These are phyloP conservation scores for Urocitellus parryii DNA, from an alignment of 2,113 vertebrate species.

Conservation along the genomic window DNA sequence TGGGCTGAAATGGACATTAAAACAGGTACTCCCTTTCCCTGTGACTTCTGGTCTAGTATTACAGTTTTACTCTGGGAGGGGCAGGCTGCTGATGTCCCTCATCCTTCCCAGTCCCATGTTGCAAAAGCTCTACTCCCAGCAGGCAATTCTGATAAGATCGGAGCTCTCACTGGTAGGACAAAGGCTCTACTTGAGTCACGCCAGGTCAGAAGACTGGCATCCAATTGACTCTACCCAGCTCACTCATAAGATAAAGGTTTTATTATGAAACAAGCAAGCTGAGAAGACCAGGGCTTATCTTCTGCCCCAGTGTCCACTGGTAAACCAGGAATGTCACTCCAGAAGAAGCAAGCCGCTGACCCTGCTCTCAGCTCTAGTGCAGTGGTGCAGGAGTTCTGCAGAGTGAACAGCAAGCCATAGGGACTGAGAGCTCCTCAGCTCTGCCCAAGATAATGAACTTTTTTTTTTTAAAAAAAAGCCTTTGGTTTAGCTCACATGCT, in stretches of 20 bases:
- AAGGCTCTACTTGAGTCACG: background rate
- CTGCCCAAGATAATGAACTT: background rate
- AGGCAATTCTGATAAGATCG: background rate
- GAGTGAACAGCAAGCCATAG: background rate
- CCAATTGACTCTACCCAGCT: background rate
- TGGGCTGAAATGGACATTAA: background rate
- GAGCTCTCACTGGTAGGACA: background rate
- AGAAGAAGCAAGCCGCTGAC: background rate
- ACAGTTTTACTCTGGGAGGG: background rate
- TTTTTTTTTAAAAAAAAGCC: background rate
- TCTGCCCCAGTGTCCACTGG: background rate
- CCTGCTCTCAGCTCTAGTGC: background rate
- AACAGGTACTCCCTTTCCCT: background rate
- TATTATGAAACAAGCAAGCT: background rate
- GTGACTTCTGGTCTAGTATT: background rate
- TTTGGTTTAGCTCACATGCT: background rate
- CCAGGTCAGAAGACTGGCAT: background rate
- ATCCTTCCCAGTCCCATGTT: background rate
- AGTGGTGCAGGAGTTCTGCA: background rate
- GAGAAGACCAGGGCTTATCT: background rate
- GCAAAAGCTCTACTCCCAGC: background rate
- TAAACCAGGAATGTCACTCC: background rate
- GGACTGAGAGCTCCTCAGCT: background rate
- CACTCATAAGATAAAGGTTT: background rate
- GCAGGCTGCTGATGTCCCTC: background rate